Percentiles rank a stretch among this genome's conserved stretches.
phyloP scores from a whole-genome alignment of 1,140 invertebrate genomes.

The Brachionus sp. region DNA sequence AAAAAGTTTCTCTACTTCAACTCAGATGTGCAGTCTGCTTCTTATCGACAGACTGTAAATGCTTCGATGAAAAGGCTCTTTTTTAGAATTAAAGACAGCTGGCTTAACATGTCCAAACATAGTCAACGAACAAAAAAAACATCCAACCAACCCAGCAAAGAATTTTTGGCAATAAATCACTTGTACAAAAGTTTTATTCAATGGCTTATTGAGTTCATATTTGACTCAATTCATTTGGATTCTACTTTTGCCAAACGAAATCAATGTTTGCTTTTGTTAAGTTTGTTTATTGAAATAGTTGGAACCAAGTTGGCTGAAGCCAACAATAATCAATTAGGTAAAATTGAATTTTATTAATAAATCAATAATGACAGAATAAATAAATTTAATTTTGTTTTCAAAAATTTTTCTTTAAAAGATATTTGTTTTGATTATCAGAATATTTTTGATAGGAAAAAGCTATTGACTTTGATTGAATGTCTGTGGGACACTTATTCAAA shows the following conservation, averaged over 20 bases:
- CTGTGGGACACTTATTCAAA: constrained; percentile 70
- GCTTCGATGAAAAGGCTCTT: constrained; percentile 56
- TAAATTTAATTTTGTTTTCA: no score
- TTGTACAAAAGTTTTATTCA: neutral
- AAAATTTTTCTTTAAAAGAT: constrained; percentile 19
- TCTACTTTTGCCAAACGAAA: constrained; percentile 41
- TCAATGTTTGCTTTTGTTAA: constrained; percentile 15
- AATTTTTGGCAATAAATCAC: neutral
- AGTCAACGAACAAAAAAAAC: neutral
- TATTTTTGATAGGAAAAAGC: constrained; percentile 51
- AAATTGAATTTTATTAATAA: neutral
- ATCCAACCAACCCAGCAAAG: neutral
- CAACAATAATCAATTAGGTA: constrained; percentile 44
- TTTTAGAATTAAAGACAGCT: constrained; percentile 51
- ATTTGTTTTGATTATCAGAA: constrained; percentile 42
- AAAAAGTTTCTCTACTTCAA: constrained; percentile 67
- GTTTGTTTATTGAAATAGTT: neutral
- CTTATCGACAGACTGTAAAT: constrained; percentile 55
- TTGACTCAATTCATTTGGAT: constrained; percentile 7
- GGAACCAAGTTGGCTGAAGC: constrained; percentile 8
- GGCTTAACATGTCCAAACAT: constrained; percentile 46
- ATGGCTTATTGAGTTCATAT: neutral
- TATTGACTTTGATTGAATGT: constrained; percentile 61
- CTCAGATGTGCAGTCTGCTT: constrained; percentile 66
- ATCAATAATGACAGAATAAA: neutral